A percentile compares a stretch with the other conserved stretches of the same genome.
Evolutionary conservation across 2,113 vertebrate genomes (phyloP).

Genomic region (Pandion haliaetus): DNA sequence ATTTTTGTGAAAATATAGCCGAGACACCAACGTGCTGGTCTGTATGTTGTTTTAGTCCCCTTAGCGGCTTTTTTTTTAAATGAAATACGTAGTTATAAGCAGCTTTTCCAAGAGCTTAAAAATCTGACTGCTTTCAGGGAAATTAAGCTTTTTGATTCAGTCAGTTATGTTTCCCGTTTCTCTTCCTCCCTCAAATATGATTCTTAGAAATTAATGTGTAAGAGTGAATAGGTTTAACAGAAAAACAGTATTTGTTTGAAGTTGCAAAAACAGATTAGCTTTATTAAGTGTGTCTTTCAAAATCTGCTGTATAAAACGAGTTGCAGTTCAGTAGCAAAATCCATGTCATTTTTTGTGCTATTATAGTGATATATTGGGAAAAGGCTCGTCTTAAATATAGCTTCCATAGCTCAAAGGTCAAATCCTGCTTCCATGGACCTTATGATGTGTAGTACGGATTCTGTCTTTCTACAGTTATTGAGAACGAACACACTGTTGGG

Average conservation of each 20-base stretch:
- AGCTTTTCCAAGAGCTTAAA: slow-evolving; percentile 2
- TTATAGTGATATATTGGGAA: background rate
- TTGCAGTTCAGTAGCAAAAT: background rate
- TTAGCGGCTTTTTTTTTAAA: background rate
- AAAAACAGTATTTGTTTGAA: background rate
- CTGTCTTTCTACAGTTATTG: background rate
- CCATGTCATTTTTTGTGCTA: background rate
- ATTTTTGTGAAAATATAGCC: background rate
- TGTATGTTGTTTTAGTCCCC: background rate
- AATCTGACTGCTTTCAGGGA: background rate
- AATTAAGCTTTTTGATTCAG: background rate
- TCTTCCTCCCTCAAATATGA: background rate
- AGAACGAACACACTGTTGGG: background rate
- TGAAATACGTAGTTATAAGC: background rate
- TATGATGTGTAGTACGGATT: background rate
- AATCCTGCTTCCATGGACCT: background rate
- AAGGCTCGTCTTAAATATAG: background rate
- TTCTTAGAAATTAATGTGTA: background rate
- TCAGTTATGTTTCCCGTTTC: background rate
- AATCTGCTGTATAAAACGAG: background rate
- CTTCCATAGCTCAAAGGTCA: background rate
- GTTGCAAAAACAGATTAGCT: background rate
- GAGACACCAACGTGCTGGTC: background rate
- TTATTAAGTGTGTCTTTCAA: background rate
- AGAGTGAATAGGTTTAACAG: background rate